Percentiles rank a stretch among this genome's conserved stretches.
phyloP scores from a whole-genome alignment of 2,797 vertebrate species.

The Pangasius krempfi region DNA sequence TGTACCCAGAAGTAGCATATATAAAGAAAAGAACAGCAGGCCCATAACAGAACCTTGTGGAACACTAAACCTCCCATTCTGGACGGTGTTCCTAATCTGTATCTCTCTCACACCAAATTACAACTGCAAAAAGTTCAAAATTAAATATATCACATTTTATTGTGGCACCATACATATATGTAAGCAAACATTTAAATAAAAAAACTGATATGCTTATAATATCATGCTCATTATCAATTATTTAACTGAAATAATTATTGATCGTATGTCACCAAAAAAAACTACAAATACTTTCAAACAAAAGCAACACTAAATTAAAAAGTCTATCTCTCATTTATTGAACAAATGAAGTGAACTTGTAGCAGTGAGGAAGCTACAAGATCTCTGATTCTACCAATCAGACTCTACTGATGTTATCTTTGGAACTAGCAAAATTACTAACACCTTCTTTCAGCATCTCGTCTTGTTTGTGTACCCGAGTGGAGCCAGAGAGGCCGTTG shows the following conservation, averaged over 20 bases:
- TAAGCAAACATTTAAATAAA: constrained; percentile 1
- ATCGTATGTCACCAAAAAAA: neutral
- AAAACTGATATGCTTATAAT: neutral
- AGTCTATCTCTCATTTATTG: neutral
- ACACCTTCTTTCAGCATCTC: constrained; percentile 69
- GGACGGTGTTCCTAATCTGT: neutral
- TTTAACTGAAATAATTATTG: neutral
- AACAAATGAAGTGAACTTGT: neutral
- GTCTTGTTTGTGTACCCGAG: neutral
- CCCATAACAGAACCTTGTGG: neutral
- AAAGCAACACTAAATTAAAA: neutral
- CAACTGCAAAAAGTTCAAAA: neutral
- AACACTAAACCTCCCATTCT: neutral
- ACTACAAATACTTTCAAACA: neutral
- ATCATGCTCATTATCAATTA: neutral
- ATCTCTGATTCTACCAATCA: constrained; percentile 12
- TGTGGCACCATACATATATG: neutral
- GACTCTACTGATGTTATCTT: constrained; percentile 64
- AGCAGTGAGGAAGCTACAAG: neutral
- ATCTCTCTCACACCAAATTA: neutral
- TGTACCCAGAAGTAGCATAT: neutral
- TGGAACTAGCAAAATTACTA: constrained; percentile 71
- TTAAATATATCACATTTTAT: neutral
- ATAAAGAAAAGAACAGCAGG: neutral
- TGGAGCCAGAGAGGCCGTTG: neutral